phyloP scores from a whole-genome alignment of 2,888 invertebrate genomes.

The Drosophila anomalata region DNA sequence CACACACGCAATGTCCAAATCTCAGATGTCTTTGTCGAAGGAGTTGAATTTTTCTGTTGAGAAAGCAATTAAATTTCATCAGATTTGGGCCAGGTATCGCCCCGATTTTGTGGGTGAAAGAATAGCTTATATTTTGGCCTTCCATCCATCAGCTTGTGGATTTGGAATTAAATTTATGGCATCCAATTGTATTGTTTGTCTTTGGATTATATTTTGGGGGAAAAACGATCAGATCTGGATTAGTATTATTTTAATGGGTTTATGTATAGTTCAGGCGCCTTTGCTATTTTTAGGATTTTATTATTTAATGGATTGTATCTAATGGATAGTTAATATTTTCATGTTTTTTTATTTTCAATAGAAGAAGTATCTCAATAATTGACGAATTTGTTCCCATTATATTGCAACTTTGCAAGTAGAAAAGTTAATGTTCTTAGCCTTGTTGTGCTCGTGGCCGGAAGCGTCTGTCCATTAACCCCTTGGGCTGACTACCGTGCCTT shows the following conservation, averaged over 20 bases:
- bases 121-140: background rate
- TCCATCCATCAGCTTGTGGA: slow-evolving; percentile 25
- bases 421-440: slow-evolving; percentile 23
- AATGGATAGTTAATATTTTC: background rate
- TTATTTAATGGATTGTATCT: no score
- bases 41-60: slow-evolving; percentile 16
- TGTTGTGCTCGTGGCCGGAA: slow-evolving; percentile 19
- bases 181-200: slow-evolving; percentile 19
- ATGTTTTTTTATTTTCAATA: background rate
- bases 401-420: background rate
- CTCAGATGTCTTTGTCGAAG: slow-evolving; percentile 39
- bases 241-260: slow-evolving; percentile 8
- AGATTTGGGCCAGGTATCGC: slow-evolving; percentile 8
- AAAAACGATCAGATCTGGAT: slow-evolving; percentile 3
- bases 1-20: slow-evolving; percentile 41
- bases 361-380: background rate
- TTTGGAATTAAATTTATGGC: slow-evolving; percentile 15
- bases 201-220: background rate
- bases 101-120: background rate
- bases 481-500: slow-evolving; percentile 1
- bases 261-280: background rate
- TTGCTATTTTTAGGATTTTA: background rate
- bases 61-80: slow-evolving; percentile 34
- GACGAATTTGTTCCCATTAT: background rate
- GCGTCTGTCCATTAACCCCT: slow-evolving; percentile 26